Conservation (phyloP, 2,888 invertebrate species). For the Tigriopus californicus region DNA sequence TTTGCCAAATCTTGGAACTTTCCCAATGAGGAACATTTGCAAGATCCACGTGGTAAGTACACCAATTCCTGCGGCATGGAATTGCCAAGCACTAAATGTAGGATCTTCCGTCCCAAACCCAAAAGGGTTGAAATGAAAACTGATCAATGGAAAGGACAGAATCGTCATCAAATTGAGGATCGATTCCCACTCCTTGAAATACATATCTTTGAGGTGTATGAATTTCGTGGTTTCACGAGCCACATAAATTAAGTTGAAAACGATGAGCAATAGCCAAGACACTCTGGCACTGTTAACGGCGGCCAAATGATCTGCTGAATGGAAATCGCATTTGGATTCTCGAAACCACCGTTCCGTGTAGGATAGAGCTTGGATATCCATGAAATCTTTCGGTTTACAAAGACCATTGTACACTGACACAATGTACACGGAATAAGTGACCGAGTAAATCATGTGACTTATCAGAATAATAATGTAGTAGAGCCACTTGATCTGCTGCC, state of each 20-base stretch:
- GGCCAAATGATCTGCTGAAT: not conserved
- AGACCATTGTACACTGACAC: not conserved
- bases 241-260: conserved; percentile 1
- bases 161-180: not conserved
- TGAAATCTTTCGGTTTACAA: not conserved
- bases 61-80: conserved; percentile 60
- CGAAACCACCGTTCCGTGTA: too few relatives aligned
- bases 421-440: not conserved
- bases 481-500: conserved; percentile 29
- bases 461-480: conserved; percentile 9
- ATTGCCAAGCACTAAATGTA: conserved; percentile 52
- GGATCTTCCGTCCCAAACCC: not conserved
- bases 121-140: conserved; percentile 6
- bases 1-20: conserved; percentile 65
- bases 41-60: conserved; percentile 64
- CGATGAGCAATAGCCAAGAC: conserved; percentile 7
- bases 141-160: conserved; percentile 2
- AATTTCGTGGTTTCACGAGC: not conserved
- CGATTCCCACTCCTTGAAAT: conserved; percentile 1
- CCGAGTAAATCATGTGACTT: conserved; percentile 6
- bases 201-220: not conserved
- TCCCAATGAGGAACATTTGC: conserved; percentile 62
- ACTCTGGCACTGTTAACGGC: not conserved
- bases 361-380: too few relatives aligned
- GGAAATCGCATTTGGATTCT: too few relatives aligned